Conservation (phyloP, 2,797 vertebrate genomes). For the Sebastes kiyomatsui region DNA sequence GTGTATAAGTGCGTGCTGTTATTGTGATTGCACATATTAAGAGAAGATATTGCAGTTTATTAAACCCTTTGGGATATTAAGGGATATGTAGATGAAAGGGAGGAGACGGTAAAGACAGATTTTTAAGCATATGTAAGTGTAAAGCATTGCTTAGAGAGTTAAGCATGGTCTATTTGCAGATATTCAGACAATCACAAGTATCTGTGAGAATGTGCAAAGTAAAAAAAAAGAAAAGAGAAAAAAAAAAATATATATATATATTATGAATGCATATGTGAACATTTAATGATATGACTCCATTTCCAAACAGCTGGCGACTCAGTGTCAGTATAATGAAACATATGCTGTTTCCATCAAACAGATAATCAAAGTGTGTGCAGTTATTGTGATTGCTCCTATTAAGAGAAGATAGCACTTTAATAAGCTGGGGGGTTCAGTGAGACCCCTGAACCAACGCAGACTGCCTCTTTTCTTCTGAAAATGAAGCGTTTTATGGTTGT, state of each 20-base stretch:
- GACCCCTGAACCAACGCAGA: no score
- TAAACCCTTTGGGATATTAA: neutral
- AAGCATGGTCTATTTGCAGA: neutral
- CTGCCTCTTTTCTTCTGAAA: no score
- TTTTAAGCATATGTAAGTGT: neutral
- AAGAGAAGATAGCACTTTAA: constrained; percentile 20
- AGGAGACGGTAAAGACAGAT: neutral
- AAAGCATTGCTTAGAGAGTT: neutral
- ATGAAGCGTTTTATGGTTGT: no score
- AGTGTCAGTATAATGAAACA: constrained; percentile 5
- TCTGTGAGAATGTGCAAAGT: neutral
- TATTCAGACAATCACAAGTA: neutral
- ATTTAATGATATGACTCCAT: neutral
- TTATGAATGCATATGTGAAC: neutral
- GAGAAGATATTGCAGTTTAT: neutral
- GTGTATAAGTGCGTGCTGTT: neutral
- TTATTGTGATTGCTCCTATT: constrained; percentile 32
- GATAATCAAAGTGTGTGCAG: constrained; percentile 1
- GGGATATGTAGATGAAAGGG: neutral
- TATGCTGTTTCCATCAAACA: constrained; percentile 10
- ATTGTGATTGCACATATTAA: constrained; percentile 36
- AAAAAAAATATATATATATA: no score
- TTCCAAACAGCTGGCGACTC: constrained; percentile 30
- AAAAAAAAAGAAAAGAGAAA: neutral
- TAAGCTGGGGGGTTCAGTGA: constrained; percentile 9